Base-by-base conservation (phyloP, 2,113 vertebrate species). In the Rissa tridactyla region DNA sequence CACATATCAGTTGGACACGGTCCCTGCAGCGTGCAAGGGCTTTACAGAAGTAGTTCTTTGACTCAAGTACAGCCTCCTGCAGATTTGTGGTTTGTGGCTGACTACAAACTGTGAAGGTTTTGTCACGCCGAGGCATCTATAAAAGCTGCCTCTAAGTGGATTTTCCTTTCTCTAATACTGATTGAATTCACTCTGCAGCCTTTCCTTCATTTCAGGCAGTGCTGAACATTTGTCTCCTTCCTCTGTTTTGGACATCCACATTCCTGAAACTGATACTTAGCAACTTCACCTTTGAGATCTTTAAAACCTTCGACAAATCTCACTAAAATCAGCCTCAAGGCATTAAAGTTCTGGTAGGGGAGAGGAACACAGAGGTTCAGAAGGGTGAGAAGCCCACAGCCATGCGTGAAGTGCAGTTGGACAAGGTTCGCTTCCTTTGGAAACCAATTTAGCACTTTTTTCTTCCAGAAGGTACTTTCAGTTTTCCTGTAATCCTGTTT, bases 351-450 rank as follows among this genome's bases (percentile, higher is more conserved):
- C 12, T 36, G 4, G 38, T 19, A 55, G 11, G 5, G 18, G 69
- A 77, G 30, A 5, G 36, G 52, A 72, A 82, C 15, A 19, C 2
- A 12, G 15, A 42, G 62, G 16, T 77, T 82, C 21, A n/a, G 25
- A 25, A 4, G 8, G 27, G 5, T 0, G 2, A 92, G 70, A 61
- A 34, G 30, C 32, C 72, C 10, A 13, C 4, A 38, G 13, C 8
- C 18, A 2, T 4, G 2, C 0, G 1, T 10, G 22, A 85, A 80
- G 13, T 4, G 4, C 29, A 78, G 34, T 13, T 16, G 1, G 12
- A 69, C 46, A 81, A 91, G 25, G 32, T 55, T 87, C 70, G 44
- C 27, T 80, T 77, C 34, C 66, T 79, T 42, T 78, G 57, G 36
- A 90, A 80, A 90, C 7, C 15, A 52, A 42, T 5, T 10, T 40